A percentile compares a stretch with the other conserved stretches of the same genome.
phyloP scores from a whole-genome alignment of 2,888 invertebrate species.

The Drosophila setosimentum region DNA sequence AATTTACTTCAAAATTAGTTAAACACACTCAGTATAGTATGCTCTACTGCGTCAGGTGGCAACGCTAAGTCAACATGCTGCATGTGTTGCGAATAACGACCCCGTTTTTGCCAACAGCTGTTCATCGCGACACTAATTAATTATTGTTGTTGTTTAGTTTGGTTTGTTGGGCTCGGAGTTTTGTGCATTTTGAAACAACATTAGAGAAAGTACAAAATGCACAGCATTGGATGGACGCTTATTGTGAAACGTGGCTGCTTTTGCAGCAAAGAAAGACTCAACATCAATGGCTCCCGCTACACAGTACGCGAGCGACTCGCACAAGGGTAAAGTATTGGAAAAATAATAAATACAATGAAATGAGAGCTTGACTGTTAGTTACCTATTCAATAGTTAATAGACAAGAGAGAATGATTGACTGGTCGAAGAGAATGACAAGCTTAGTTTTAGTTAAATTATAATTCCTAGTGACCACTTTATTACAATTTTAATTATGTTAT shows the following conservation, averaged over 20 bases:
- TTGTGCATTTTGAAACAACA: constrained; percentile 52
- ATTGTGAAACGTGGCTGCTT: constrained; percentile 91
- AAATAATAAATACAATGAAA: constrained; percentile 9
- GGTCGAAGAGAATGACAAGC: background rate
- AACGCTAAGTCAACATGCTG: constrained; percentile 39
- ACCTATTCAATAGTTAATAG: background rate
- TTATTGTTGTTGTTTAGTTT: constrained; percentile 46
- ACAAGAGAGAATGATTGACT: background rate
- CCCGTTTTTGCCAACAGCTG: constrained; percentile 56
- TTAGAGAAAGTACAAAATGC: constrained; percentile 86
- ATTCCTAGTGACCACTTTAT: background rate
- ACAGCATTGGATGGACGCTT: constrained; percentile 89
- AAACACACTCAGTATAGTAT: background rate
- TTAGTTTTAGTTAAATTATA: background rate
- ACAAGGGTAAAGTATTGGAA: constrained; percentile 87
- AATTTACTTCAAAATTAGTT: constrained; percentile 27
- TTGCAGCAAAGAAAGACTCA: constrained; percentile 90
- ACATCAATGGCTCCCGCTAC: constrained; percentile 90
- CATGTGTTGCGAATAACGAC: constrained; percentile 43
- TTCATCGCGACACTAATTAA: constrained; percentile 23
- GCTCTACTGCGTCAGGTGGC: constrained; percentile 43
- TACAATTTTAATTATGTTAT: background rate
- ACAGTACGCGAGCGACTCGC: constrained; percentile 90
- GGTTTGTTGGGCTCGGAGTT: constrained; percentile 63
- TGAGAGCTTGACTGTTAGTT: background rate